These are phyloP conservation scores for Tribolium freemani DNA, from an alignment of 2,888 invertebrate species.

Conservation along the genomic window DNA sequence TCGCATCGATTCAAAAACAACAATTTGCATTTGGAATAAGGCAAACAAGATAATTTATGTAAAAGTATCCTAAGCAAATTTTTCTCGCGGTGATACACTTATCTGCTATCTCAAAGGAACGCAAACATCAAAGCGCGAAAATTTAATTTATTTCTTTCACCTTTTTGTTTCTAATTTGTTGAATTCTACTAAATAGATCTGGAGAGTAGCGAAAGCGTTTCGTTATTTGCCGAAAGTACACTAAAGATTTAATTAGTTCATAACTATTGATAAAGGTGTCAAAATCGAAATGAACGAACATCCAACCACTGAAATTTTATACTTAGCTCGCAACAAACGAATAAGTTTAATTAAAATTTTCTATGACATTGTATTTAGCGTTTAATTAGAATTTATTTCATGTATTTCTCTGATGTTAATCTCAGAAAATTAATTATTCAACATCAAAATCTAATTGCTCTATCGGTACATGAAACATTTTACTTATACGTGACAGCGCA, in stretches of 20 bases:
- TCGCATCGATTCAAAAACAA: background rate
- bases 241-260: background rate
- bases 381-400: slow-evolving; percentile 25
- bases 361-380: slow-evolving; percentile 8
- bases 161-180: slow-evolving; percentile 45
- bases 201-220: slow-evolving; percentile 24
- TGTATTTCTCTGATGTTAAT: background rate
- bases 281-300: background rate
- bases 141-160: slow-evolving; percentile 44
- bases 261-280: background rate
- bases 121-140: slow-evolving; percentile 38
- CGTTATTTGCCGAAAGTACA: background rate
- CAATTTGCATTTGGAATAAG: slow-evolving; percentile 29
- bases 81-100: slow-evolving; percentile 39
- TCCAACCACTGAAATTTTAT: background rate
- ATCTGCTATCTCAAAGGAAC: slow-evolving; percentile 41
- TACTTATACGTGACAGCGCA: slow-evolving; percentile 5
- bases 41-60: slow-evolving; percentile 33
- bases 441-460: slow-evolving; percentile 12
- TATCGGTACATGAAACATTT: slow-evolving; percentile 8
- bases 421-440: slow-evolving; percentile 15
- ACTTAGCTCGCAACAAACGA: slow-evolving; percentile 18
- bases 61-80: slow-evolving; percentile 38
- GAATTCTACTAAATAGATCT: slow-evolving; percentile 34
- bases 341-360: slow-evolving; percentile 25